A percentile compares a stretch with the other conserved stretches of the same genome.
Conservation (phyloP, 2,888 invertebrate genomes). For the Lepas anatifera region DNA sequence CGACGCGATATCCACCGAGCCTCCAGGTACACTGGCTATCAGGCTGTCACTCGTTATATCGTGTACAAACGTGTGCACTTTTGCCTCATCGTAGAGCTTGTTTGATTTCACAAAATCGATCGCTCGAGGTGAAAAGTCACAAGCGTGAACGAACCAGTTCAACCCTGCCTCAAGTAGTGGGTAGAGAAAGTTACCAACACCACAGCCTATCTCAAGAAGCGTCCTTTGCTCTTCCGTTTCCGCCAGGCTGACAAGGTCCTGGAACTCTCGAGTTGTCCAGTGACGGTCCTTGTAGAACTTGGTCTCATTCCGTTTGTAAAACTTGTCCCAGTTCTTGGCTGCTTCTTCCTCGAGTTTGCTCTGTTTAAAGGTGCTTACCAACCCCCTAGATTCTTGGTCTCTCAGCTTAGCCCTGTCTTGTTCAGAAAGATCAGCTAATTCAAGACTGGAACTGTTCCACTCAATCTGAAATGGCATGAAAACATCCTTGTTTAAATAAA, state of each 20-base stretch:
- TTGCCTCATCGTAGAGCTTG: conserved; percentile 48
- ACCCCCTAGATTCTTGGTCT: conserved; percentile 49
- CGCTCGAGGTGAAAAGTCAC: conserved; percentile 86
- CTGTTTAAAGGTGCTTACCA: conserved; percentile 61
- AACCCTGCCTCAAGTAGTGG: conserved; percentile 71
- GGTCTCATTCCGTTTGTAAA: conserved; percentile 87
- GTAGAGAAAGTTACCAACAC: conserved; percentile 92
- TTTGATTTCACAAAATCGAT: conserved; percentile 63
- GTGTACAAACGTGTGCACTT: conserved; percentile 65
- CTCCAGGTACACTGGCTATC: conserved; percentile 36
- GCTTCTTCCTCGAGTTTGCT: conserved; percentile 66
- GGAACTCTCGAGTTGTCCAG: conserved; percentile 93
- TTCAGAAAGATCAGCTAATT: background rate
- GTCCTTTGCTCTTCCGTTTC: conserved; percentile 18
- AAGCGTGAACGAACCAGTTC: conserved; percentile 64
- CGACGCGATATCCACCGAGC: conserved; percentile 63
- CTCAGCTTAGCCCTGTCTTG: conserved; percentile 49
- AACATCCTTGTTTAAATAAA: too few species aligned
- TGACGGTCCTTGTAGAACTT: conserved; percentile 90
- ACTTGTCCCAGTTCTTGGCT: conserved; percentile 85
- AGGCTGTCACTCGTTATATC: conserved; percentile 65
- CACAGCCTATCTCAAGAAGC: conserved; percentile 52
- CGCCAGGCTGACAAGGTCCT: conserved; percentile 47
- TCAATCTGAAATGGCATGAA: background rate
- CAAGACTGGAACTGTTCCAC: too few species aligned